Base-by-base conservation (phyloP, 2,797 vertebrate species). In the Chloroceryle amazona region DNA sequence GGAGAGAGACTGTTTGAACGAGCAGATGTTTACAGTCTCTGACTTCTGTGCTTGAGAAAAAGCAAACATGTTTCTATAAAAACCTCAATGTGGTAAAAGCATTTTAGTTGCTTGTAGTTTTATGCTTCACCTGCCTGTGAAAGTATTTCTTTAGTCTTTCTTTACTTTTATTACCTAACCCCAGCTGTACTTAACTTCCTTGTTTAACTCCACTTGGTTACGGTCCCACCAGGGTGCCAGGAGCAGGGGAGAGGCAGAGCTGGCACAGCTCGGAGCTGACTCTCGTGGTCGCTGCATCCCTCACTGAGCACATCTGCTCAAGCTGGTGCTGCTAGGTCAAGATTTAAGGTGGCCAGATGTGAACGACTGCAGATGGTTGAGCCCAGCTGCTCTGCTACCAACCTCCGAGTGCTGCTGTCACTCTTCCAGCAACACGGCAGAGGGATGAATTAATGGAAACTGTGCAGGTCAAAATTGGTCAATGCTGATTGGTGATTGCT, bases 1-100 rank as follows among this genome's bases (percentile, higher is more conserved):
- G 92, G 93, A 87, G 94, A 93, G 87, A 91, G 79, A 39, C 52
- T 46, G 88, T 10, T 13, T 80, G 82, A 95, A 67, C 3, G 41
- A 97, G 79, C 93, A 93, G 94, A 94, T 96, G 95, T 97, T 96
- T 94, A 51, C 93, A 66, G 81, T 91, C 84, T 91, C 79, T 70
- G 78, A 71, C 91, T 95, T 90, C 33, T 82, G 90, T 63, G 88
- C 55, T 17, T 89, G 65, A 82, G 81, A 55, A 67, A 86, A 95
- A 95, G 86, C 78, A 93, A 96, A 81, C 81, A 65, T 3, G 0
- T 49, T 80, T 85, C 83, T 91, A 8, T 92, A 65, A 90, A 92
- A 94, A 26, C 49, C 52, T 63, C 49, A 11, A 0, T 2, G 10
- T 74, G 88, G 44, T 73, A 65, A 90, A 92, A 90, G 41, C 85